Base-by-base conservation (phyloP, 1,140 invertebrate species). In the Drosophila sulfurigaster region DNA sequence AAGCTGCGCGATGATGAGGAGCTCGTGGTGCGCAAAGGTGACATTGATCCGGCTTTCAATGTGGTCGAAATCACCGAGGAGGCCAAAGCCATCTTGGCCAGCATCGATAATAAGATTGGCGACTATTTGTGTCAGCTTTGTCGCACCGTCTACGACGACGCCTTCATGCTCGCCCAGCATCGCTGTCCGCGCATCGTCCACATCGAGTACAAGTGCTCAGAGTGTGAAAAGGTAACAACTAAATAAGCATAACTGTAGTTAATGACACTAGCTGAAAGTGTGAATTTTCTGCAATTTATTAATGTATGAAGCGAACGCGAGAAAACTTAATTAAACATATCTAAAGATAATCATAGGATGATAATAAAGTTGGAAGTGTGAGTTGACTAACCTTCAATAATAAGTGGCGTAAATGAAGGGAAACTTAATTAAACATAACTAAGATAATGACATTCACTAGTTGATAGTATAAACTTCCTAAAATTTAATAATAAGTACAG, bases 191-290 rank as follows among this genome's bases (percentile, higher is more conserved):
- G 98, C 63, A 99, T 99, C 77, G 97, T 99, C 0, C 98, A 99
- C 92, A 98, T 99, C 64, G 98, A 99, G 93, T 99, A 99, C 93
- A 95, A 98, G 46, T 99, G 99, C 93, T 98, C 98, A 0, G 99
- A 99, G 93, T 99, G 99, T 92, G 98, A 99, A 93, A 99, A 99
- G 94, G 83, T 88, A 30, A 38, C 15, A 0, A 5, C 20, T 58
- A 11, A 5, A 91, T 94, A 8, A 5, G 0, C 1, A 8, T 38
- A 38, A 38, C 7, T 10, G 8, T n/a, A 32, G 0, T 3, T n/a
- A 8, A 7, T 49, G 41, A 46, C 25, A 60, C 6, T 41, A n/a
- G 7, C 2, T 54, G 35, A 15, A 65, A 45, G 4, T 54, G 2
- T 8, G 10, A 41, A 13, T 51, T 28, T 51, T 0, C 20, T 20